Evolutionary conservation across 2,888 invertebrate species (phyloP).

Genomic region (Nudaria mundana): DNA sequence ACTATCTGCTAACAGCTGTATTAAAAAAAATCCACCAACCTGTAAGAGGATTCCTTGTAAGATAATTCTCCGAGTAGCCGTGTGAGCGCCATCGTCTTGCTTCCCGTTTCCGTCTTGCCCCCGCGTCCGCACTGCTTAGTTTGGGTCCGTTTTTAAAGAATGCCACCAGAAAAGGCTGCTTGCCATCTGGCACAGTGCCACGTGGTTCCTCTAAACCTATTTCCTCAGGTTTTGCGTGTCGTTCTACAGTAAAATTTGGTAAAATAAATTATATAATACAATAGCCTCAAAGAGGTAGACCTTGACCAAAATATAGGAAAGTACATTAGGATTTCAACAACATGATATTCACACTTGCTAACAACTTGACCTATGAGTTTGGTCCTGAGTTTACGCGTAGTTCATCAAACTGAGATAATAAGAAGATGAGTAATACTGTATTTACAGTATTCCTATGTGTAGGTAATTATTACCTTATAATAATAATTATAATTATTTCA

Average conservation of each 20-base stretch:
- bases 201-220: constrained; percentile 90
- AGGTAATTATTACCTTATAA: no score
- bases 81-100: constrained; percentile 79
- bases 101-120: constrained; percentile 81
- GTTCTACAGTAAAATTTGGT: constrained; percentile 76
- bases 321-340: no score
- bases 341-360: no score
- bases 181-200: constrained; percentile 84
- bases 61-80: constrained; percentile 74
- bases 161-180: constrained; percentile 95
- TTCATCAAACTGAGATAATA: not conserved
- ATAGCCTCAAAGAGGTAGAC: no score
- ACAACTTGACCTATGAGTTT: no score
- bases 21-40: constrained; percentile 40
- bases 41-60: constrained; percentile 76
- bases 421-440: not conserved
- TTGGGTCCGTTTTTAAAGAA: constrained; percentile 87
- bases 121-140: constrained; percentile 72
- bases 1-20: not conserved
- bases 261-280: no score
- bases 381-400: not conserved
- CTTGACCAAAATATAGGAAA: no score
- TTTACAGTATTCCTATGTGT: no score
- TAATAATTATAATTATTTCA: not conserved
- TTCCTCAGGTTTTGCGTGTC: constrained; percentile 91